Evolutionary conservation across 2,797 vertebrate species (phyloP).

Genomic region (Ficedula albicollis): DNA sequence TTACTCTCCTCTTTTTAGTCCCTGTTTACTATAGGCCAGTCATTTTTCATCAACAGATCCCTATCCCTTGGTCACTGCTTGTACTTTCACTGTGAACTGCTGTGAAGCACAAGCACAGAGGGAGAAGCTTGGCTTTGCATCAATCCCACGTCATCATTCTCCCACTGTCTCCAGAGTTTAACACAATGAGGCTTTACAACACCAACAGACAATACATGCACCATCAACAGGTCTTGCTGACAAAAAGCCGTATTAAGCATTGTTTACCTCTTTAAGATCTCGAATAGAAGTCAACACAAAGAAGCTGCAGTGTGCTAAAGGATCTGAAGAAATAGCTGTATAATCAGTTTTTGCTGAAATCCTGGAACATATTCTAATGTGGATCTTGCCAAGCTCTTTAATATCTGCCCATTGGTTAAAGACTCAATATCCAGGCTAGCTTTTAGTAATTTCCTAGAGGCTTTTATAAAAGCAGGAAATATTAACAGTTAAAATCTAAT

Average conservation of each 20-base stretch:
- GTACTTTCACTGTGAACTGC: not conserved
- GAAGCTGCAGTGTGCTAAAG: not conserved
- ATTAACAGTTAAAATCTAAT: not conserved
- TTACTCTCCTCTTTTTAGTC: not conserved
- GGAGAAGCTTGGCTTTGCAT: not conserved
- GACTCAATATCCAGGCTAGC: not conserved
- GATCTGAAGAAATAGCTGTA: not conserved
- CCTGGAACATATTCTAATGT: not conserved
- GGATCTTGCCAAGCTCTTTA: constrained; percentile 20
- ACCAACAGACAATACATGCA: not conserved
- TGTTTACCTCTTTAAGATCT: constrained; percentile 17
- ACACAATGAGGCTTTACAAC: not conserved
- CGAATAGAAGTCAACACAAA: not conserved
- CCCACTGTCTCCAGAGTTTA: not conserved
- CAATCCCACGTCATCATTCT: not conserved
- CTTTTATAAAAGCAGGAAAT: not conserved
- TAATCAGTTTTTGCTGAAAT: constrained; percentile 21
- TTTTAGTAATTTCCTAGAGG: constrained; percentile 9
- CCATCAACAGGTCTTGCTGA: not conserved
- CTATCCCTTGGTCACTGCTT: not conserved
- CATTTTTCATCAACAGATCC: not conserved
- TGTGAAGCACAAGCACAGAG: not conserved
- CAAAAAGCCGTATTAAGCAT: not conserved
- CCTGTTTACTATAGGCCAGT: not conserved
- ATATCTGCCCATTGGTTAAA: not conserved